These are phyloP conservation scores for Notothenia rossii DNA, from an alignment of 2,113 vertebrate genomes.

Conservation along the genomic window DNA sequence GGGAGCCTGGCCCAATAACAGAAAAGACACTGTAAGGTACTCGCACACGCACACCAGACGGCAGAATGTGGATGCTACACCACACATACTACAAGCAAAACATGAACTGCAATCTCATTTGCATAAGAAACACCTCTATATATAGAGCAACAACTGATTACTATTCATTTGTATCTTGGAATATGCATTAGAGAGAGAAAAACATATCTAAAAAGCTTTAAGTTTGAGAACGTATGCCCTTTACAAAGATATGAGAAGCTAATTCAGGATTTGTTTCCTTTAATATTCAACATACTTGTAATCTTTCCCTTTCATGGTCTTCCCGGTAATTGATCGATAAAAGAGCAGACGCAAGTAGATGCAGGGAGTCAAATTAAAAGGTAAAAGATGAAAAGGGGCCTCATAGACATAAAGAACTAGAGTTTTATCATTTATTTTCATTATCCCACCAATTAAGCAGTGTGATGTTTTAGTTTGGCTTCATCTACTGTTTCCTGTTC, in stretches of 20 bases:
- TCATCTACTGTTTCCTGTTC: slow-evolving; percentile 65
- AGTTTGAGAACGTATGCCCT: slow-evolving; percentile 40
- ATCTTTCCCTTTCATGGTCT: slow-evolving; percentile 55
- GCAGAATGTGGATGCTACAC: slow-evolving; percentile 1
- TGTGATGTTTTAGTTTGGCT: slow-evolving; percentile 72
- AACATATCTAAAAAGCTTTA: slow-evolving; percentile 29
- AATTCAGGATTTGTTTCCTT: slow-evolving; percentile 66
- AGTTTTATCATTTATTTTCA: slow-evolving; percentile 76
- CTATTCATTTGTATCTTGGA: slow-evolving; percentile 15
- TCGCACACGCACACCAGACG: slow-evolving; percentile 29
- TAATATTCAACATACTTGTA: slow-evolving; percentile 54
- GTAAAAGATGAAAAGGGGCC: slow-evolving; percentile 69
- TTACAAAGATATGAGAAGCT: slow-evolving; percentile 60
- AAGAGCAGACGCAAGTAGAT: slow-evolving; percentile 42
- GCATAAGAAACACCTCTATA: not conserved
- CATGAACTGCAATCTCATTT: slow-evolving; percentile 1
- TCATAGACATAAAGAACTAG: slow-evolving; percentile 37
- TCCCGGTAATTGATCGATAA: slow-evolving; percentile 64
- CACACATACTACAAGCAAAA: slow-evolving; percentile 5
- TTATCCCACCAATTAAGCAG: slow-evolving; percentile 72
- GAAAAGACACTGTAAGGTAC: slow-evolving; percentile 66
- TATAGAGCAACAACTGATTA: slow-evolving; percentile 1
- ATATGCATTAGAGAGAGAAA: slow-evolving; percentile 17
- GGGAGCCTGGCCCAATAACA: slow-evolving; percentile 86
- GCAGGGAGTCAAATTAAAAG: slow-evolving; percentile 69